phyloP scores from a whole-genome alignment of 2,113 vertebrate genomes.

The Azemiops feae region DNA sequence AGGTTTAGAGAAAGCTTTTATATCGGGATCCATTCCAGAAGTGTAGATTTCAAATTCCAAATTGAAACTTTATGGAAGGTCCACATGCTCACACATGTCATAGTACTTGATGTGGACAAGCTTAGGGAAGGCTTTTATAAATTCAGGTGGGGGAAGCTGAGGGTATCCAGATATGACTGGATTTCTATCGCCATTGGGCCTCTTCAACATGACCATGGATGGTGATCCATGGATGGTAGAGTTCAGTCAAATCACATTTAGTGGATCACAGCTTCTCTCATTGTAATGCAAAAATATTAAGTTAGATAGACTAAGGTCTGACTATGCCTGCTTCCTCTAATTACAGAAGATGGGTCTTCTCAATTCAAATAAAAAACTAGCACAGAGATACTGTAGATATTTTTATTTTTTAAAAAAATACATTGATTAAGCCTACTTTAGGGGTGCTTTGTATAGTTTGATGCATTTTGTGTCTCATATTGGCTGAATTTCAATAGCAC shows the following conservation, averaged over 20 bases:
- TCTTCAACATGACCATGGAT: not conserved
- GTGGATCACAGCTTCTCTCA: not conserved
- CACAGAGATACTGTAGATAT: not conserved
- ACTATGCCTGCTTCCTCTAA: not conserved
- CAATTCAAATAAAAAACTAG: not conserved
- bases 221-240: not conserved
- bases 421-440: not conserved
- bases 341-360: not conserved
- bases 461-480: not conserved
- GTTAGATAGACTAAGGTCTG: not conserved
- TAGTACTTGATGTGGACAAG: not conserved
- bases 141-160: not conserved
- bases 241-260: not conserved
- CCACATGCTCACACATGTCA: not conserved
- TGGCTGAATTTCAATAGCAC: not conserved
- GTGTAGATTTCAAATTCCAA: not conserved
- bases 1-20: not conserved
- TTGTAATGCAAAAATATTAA: not conserved
- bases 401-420: not conserved
- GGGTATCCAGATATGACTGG: accelerated
- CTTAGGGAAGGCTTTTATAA: not conserved
- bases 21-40: not conserved
- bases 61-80: not conserved
- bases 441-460: not conserved
- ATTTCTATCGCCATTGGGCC: not conserved